Percentiles rank a stretch among this genome's conserved stretches.
Evolutionary conservation across 2,113 vertebrate species (phyloP).

Genomic region (Triplophysa dalaica): DNA sequence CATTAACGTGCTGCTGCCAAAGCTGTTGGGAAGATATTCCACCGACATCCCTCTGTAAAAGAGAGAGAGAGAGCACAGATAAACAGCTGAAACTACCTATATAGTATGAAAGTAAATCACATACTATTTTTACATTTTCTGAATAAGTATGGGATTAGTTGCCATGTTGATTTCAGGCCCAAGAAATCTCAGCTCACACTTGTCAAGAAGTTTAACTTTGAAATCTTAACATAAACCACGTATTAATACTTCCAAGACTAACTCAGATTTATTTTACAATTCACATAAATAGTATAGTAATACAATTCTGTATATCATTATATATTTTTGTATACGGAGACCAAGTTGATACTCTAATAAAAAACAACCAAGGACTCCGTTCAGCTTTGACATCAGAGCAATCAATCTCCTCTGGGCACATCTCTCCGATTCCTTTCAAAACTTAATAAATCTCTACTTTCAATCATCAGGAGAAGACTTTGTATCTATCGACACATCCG

Average conservation of each 20-base stretch:
- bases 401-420: too few relatives aligned
- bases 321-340: neutral
- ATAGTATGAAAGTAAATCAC: neutral
- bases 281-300: too few relatives aligned
- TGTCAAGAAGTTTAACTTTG: too few relatives aligned
- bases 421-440: slow-evolving; percentile 5
- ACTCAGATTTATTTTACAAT: too few relatives aligned
- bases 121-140: neutral
- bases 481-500: neutral
- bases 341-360: neutral
- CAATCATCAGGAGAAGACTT: neutral
- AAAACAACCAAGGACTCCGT: neutral
- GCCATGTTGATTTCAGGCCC: neutral
- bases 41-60: slow-evolving; percentile 38
- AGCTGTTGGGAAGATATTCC: slow-evolving; percentile 31
- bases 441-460: neutral
- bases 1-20: slow-evolving; percentile 43
- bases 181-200: too few relatives aligned
- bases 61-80: slow-evolving; percentile 22
- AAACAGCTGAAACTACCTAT: neutral
- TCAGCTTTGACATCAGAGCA: too few relatives aligned
- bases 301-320: too few relatives aligned
- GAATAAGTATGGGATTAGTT: neutral
- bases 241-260: too few relatives aligned
- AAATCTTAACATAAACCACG: too few relatives aligned